Evolutionary conservation across 2,888 invertebrate species (phyloP).

Genomic region (Phoenoteleia sp.): DNA sequence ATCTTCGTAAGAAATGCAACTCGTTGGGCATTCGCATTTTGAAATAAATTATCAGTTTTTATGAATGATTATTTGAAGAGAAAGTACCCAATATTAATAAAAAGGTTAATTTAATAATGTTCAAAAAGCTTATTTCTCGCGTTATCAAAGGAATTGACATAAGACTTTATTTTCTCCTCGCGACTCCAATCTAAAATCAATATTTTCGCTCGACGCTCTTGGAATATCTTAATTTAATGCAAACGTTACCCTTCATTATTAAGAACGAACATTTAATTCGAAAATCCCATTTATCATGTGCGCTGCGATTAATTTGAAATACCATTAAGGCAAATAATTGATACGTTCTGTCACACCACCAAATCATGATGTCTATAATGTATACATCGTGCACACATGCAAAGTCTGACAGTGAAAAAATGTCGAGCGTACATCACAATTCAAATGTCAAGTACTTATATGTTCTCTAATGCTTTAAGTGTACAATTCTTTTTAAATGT

Average conservation of each 20-base stretch:
- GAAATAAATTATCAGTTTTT: conserved; percentile 12
- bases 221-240: background rate
- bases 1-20: conserved; percentile 5
- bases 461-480: conserved; percentile 32
- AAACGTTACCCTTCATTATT: background rate
- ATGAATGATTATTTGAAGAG: background rate
- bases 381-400: background rate
- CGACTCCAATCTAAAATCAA: too few relatives aligned
- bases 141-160: too few relatives aligned
- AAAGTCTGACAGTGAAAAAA: conserved; percentile 20
- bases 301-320: background rate
- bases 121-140: too few relatives aligned
- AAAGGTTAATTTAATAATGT: too few relatives aligned
- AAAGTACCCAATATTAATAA: too few relatives aligned
- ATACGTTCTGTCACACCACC: background rate
- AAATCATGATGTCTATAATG: background rate
- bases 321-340: background rate
- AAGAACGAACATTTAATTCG: background rate
- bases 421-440: conserved; percentile 9
- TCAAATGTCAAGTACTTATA: conserved; percentile 18
- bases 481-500: conserved; percentile 7
- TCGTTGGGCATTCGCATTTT: conserved; percentile 8
- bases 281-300: background rate
- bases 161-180: too few relatives aligned
- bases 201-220: too few relatives aligned